These are phyloP conservation scores for Melanocharis versteri DNA, from an alignment of 2,113 vertebrate genomes.

Conservation along the genomic window DNA sequence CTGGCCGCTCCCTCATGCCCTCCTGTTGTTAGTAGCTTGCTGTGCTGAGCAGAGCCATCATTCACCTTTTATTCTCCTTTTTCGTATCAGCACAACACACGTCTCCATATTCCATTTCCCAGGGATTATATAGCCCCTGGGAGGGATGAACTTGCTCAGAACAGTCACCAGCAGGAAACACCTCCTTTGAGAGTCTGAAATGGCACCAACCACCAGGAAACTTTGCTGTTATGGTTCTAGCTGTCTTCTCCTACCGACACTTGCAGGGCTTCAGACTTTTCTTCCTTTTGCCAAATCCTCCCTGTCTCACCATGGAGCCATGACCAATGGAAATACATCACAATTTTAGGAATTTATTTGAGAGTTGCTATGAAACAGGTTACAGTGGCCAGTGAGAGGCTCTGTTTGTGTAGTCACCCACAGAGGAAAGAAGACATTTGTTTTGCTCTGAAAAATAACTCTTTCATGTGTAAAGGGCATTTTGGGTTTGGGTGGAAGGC, in stretches of 20 bases:
- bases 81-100: not conserved
- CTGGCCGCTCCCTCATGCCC: fast-evolving
- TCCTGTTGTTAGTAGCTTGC: not conserved
- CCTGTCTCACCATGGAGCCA: not conserved
- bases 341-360: not conserved
- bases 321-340: not conserved
- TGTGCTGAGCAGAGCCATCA: not conserved
- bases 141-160: not conserved
- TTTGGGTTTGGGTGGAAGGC: not conserved
- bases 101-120: not conserved
- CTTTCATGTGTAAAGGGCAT: not conserved
- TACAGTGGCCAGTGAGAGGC: fast-evolving
- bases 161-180: not conserved
- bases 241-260: not conserved
- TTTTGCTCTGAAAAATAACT: slow-evolving; percentile 13
- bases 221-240: not conserved
- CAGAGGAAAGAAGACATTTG: not conserved
- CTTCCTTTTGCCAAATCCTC: not conserved
- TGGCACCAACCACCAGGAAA: not conserved
- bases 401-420: not conserved
- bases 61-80: not conserved
- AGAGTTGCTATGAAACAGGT: slow-evolving; percentile 25
- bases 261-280: not conserved
- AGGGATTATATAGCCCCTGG: not conserved
- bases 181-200: not conserved